Percentiles rank a stretch among this genome's conserved stretches.
These are phyloP conservation scores for Cassiopea andromeda DNA, from an alignment of 30 jellyfish, hydroid and myxozoan genomes.

Conservation along the genomic window DNA sequence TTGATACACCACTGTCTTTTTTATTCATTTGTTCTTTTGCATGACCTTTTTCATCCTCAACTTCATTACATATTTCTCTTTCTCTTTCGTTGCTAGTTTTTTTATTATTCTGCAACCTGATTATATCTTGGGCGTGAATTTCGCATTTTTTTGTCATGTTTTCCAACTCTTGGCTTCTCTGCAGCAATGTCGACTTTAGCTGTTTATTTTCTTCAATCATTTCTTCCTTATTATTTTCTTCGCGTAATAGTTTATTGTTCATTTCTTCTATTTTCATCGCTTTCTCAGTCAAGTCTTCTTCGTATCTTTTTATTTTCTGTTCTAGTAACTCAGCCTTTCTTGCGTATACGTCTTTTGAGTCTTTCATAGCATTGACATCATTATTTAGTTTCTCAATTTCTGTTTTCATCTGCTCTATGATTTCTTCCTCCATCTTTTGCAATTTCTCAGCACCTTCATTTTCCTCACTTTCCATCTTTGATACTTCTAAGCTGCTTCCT, in stretches of 20 bases:
- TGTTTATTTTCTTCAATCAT: background rate
- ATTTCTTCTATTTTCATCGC: background rate
- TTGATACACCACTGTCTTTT: background rate
- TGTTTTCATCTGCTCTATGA: background rate
- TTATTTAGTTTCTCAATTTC: background rate
- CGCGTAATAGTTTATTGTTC: background rate
- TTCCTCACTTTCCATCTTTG: background rate
- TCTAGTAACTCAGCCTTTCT: background rate
- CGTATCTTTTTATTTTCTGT: background rate
- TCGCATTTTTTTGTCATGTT: background rate
- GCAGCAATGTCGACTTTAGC: background rate
- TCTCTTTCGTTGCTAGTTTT: background rate
- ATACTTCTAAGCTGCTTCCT: background rate
- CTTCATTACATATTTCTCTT: background rate
- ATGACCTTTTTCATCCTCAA: background rate
- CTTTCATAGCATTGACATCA: background rate
- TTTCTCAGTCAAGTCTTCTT: background rate
- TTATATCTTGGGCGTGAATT: background rate
- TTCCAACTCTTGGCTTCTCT: background rate
- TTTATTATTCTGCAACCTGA: background rate
- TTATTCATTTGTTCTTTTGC: background rate
- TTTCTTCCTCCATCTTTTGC: background rate
- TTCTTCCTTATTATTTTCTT: background rate
- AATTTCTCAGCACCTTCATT: background rate
- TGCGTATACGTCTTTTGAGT: background rate